Percentiles rank a stretch among this genome's conserved stretches.
Conservation (phyloP, 2,113 vertebrate genomes). For the Calidris pugnax region DNA sequence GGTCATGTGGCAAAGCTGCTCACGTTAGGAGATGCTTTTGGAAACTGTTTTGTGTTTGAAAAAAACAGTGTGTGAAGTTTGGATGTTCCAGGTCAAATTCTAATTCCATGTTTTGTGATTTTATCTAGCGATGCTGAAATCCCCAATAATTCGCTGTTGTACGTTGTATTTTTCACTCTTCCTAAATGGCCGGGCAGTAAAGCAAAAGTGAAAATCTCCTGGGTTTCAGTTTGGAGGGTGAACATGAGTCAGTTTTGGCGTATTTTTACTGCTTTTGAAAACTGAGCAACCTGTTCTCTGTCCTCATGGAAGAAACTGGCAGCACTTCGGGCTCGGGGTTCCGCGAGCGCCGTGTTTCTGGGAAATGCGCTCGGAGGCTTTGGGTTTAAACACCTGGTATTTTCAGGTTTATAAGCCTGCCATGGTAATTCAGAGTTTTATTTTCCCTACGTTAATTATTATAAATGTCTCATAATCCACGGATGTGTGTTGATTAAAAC, state of each 20-base stretch:
- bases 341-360: accelerated
- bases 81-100: neutral
- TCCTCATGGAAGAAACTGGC: neutral
- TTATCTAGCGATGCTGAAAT: accelerated
- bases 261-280: neutral
- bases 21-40: neutral
- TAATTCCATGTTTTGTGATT: neutral
- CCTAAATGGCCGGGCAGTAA: accelerated
- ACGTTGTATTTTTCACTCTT: neutral
- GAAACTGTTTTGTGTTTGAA: neutral
- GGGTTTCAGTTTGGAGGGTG: no score
- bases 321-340: neutral
- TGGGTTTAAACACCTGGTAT: neutral
- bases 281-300: neutral
- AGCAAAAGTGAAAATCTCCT: neutral
- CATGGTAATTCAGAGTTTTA: neutral
- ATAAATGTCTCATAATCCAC: neutral
- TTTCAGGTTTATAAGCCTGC: neutral
- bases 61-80: neutral
- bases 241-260: accelerated
- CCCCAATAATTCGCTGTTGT: accelerated
- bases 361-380: neutral
- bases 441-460: neutral
- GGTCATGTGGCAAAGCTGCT: neutral
- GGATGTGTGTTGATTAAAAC: neutral